Percentiles rank a stretch among this genome's conserved stretches.
These are phyloP conservation scores for Lathronympha strigana DNA, from an alignment of 2,888 invertebrate species.

Conservation along the genomic window DNA sequence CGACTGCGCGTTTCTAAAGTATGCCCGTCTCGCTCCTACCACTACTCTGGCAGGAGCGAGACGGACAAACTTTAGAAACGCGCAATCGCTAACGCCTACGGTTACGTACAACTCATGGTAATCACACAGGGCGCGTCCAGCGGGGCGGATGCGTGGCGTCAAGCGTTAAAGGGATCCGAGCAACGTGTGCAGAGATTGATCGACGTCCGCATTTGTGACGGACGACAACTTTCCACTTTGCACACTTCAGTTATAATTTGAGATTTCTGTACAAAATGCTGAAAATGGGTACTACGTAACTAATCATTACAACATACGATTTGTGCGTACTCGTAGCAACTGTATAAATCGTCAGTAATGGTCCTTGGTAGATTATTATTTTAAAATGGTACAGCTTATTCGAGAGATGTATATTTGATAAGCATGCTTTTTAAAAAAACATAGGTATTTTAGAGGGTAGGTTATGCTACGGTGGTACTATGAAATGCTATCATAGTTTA, in stretches of 20 bases:
- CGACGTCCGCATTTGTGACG: no score
- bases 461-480: not conserved
- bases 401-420: slow-evolving; percentile 3
- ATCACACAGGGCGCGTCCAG: no score
- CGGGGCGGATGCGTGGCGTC: no score
- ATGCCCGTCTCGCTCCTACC: no score
- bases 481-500: slow-evolving; percentile 20
- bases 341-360: slow-evolving; percentile 23
- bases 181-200: no score
- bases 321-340: slow-evolving; percentile 32
- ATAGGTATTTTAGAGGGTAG: not conserved
- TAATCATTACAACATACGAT: slow-evolving; percentile 15
- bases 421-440: not conserved
- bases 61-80: no score
- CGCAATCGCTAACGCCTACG: no score
- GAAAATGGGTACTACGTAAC: not conserved
- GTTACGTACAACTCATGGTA: no score
- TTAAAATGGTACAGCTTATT: not conserved
- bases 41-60: no score
- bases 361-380: slow-evolving; percentile 18
- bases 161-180: no score
- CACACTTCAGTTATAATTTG: no score
- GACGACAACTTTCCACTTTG: no score
- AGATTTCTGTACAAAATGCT: slow-evolving; percentile 3
- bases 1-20: not conserved